Base-by-base conservation (phyloP, 2,797 vertebrate species). In the Coilia nasus region DNA sequence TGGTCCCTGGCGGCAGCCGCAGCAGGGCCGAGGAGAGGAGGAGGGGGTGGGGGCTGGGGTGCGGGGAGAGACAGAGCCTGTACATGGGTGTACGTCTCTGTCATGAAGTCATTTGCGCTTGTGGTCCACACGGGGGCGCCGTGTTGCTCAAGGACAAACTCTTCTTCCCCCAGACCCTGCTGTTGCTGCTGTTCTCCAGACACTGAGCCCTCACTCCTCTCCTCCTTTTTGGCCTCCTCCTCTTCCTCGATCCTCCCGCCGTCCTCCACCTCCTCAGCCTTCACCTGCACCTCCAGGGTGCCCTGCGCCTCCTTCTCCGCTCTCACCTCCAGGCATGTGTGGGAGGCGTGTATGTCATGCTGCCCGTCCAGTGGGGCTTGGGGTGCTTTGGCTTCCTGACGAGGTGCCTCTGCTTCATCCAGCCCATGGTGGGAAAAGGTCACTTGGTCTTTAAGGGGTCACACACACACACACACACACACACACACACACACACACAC, bases 191-290 rank as follows among this genome's bases (percentile, higher is more conserved):
- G 81, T 0, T 86, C 82, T 85, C 82, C 1, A 84, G 86, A 11
- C 83, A 87, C 0, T 41, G 35, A 5, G 78, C 56, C 47, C 78
- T 89, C 85, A 86, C 87, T 0, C 88, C 78, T 0, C 83, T 78
- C 86, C 10, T 85, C 86, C 15, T 80, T 44, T 54, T 86, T 88
- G 3, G 89, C 89, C 41, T 87, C 86, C 47, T 81, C 80, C 50
- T 56, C 78, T 87, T 93, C 92, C 0, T 67, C 87, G 31, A 94
- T 94, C 80, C 5, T 71, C 15, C 28, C 64, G 31, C 88, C 89
- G 1, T 88, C 88, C 59, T 86, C 86, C 28, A 85, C 86, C 46
- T 85, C 82, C 89, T 93, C 92, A 0, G 64, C 85, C 85, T 95
- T 95, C 57, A 94, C 90, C 0, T 80, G 0, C 0, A 91, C 85